Conservation (phyloP, 2,888 invertebrate genomes). For the Melanophora roralis region DNA sequence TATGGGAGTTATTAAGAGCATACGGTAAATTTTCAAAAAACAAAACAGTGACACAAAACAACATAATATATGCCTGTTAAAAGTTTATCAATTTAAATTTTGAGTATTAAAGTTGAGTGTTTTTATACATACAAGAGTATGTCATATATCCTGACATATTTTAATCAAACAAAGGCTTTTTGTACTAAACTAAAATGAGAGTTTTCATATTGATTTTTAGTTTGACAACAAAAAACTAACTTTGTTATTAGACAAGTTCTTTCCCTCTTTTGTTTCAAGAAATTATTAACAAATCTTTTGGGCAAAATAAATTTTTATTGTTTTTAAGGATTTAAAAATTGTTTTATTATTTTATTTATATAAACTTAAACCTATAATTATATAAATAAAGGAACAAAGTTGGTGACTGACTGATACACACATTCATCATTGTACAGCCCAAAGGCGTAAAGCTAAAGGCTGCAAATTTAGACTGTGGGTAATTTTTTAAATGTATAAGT, state of each 20-base stretch:
- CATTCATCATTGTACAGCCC: too few species aligned
- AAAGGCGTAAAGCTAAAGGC: too few species aligned
- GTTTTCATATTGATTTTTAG: conserved; percentile 29
- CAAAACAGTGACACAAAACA: neutral
- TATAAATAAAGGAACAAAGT: too few species aligned
- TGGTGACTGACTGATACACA: too few species aligned
- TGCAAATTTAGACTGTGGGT: too few species aligned
- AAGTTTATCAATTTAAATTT: conserved; percentile 41
- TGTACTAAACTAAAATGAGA: neutral
- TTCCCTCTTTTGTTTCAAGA: neutral
- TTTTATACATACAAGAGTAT: neutral
- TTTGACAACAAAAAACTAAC: conserved; percentile 12
- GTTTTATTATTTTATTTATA: neutral
- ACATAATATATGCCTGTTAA: conserved; percentile 26
- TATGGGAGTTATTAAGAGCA: conserved; percentile 10
- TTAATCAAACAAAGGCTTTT: neutral
- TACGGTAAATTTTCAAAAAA: neutral
- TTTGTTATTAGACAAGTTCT: conserved; percentile 21
- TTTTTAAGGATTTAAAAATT: neutral
- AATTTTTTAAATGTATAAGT: too few species aligned
- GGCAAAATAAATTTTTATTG: neutral
- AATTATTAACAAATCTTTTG: conserved; percentile 52
- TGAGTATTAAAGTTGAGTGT: neutral
- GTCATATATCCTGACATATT: neutral
- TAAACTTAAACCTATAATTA: too few species aligned